Base-by-base conservation (phyloP, 2,888 invertebrate species). In the Barypeithes pellucidus region DNA sequence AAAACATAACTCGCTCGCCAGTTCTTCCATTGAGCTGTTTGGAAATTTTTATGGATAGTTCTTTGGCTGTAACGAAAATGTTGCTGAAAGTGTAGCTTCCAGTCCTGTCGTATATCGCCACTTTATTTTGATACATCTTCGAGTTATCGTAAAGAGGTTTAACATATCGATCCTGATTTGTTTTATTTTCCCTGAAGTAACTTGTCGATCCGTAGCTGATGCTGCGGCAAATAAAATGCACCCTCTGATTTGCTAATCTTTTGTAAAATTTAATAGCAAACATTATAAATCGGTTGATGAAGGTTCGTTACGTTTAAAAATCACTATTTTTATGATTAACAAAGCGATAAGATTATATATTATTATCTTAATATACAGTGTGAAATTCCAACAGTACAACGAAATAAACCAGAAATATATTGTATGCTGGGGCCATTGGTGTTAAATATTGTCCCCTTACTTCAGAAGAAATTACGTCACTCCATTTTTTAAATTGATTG, bases 21-120 rank as follows among this genome's bases (percentile, higher is more conserved):
- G 88, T 87, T 69, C 88, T 89, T 88, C 82, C 86, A 52, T 91
- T 86, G 12, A 84, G 66, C 71, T 89, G 84, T 50, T 89, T 87
- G 0, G 89, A 88, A 77, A 94, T 90, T 80, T 92, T 89, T 41
- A 87, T 86, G 33, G 92, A 89, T 59, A 94, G 88, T 66, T 88
- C 88, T 33, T 89, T 88, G 0, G 94, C 92, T 4, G 91, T 90
- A 61, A 89, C 85, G 80, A 91, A 90, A 0, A 94, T 84, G 11
- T 91, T 91, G 18, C 89, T 89, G 82, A 94, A 95, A 0, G 92
- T 92, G 83, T 93, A 93, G 67, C 90, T 90, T 0, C 93, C 94
- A 71, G 89, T 86, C 36, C 89, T 87, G 87, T 95, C 95, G 73
- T 91, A 89, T 1, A 95, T 79, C 0, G 95, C 95, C n/a, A 91